Evolutionary conservation across 2,113 vertebrate genomes (phyloP), one percentile per base, ranked within the genome.

Genomic region (Chaetura pelagica): DNA sequence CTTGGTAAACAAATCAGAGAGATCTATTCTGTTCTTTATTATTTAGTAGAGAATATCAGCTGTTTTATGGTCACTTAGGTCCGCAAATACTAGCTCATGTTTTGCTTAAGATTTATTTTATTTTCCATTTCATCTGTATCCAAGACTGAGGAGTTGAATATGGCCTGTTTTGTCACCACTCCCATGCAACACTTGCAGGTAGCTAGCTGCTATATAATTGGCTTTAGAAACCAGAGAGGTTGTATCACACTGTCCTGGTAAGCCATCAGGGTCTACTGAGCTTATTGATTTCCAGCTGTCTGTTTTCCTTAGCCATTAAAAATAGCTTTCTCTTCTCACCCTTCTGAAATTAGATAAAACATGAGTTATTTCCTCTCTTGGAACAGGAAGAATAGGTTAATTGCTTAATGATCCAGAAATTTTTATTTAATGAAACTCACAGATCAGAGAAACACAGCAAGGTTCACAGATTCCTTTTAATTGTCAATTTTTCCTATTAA

Each of bases 351-450:
- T n/a, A 40, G 23, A 52, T 17, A 76, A 49, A 62, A n/a, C 13
- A 17, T 64, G 68, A 48, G 18, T 83, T 1, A 32, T 92, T 93
- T 94, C 29, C 66, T 79, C 52, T 22, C 72, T 90, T 61, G 46
- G 13, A 57, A 38, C 20, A 87, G 69, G 59, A 87, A 67, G 54
- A 89, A 61, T 26, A 83, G 18, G 11, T 83, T 83, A 92, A 93
- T 86, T 88, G n/a, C 12, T 86, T 86, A 83, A 77, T 77, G 79
- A 86, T 79, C 24, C 51, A 88, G 46, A 69, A 69, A 9, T 49
- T 91, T 73, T 81, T 79, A 76, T 85, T 69, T 87, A 62, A 77
- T 57, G 88, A 85, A 92, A 58, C 1, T 34, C 14, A 20, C 44
- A 15, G 27, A 54, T 51, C 16, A 51, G 34, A 84, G 77, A 84